Conservation (phyloP, 2,888 invertebrate species). For the Chaetoderma sp. region DNA sequence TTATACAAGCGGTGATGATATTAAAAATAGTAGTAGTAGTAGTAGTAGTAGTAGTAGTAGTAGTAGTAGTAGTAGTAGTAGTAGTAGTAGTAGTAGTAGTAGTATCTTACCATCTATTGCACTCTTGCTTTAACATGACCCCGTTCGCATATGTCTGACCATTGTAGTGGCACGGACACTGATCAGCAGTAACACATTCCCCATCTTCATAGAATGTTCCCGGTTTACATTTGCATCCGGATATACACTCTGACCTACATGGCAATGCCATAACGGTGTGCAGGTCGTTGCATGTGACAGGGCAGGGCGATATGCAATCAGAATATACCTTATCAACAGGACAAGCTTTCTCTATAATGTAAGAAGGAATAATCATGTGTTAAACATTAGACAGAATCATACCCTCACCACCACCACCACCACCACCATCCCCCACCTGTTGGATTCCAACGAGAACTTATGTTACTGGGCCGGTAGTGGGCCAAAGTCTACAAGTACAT, state of each 20-base stretch:
- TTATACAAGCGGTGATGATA: conserved; percentile 27
- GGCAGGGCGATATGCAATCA: conserved; percentile 23
- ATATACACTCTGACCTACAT: conserved; percentile 75
- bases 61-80: conserved; percentile 28
- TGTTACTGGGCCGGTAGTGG: too few species aligned
- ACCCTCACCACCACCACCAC: too few species aligned
- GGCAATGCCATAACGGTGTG: conserved; percentile 1
- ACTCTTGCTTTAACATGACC: conserved; percentile 43
- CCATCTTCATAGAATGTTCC: conserved; percentile 74
- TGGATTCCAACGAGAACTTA: too few species aligned
- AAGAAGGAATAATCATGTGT: neutral
- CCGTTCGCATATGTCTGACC: conserved; percentile 40
- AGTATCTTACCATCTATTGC: conserved; percentile 52
- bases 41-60: conserved; percentile 28
- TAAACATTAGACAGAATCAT: too few species aligned
- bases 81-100: conserved; percentile 24
- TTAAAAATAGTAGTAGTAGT: conserved; percentile 27
- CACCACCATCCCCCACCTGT: too few species aligned
- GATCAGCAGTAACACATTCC: conserved; percentile 43
- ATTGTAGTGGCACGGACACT: conserved; percentile 51
- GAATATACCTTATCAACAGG: conserved; percentile 21
- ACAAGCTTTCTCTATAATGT: conserved; percentile 23
- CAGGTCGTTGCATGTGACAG: conserved; percentile 21
- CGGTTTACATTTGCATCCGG: conserved; percentile 88
- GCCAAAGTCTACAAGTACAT: too few species aligned